phyloP scores from a whole-genome alignment of 2,888 invertebrate species.

The Acrobeloides nanus region DNA sequence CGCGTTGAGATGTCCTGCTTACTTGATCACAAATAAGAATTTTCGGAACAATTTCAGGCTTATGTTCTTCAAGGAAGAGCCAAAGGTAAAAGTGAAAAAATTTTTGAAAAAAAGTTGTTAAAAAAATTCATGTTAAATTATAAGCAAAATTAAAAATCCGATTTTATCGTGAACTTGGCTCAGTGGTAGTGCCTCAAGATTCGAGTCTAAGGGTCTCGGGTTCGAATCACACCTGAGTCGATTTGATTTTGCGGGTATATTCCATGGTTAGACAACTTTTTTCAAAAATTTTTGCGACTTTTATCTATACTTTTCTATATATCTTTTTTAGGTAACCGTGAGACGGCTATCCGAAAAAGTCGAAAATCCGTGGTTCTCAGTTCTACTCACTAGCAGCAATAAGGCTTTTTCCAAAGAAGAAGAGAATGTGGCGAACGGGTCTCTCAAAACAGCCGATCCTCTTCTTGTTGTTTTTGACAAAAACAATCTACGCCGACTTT shows the following conservation, averaged over 20 bases:
- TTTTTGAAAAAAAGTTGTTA: neutral
- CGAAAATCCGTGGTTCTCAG: slow-evolving; percentile 35
- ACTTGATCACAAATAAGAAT: slow-evolving; percentile 44
- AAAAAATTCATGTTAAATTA: neutral
- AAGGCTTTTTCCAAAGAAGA: slow-evolving; percentile 2
- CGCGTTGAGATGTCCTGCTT: slow-evolving; percentile 49
- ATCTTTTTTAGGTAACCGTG: slow-evolving; percentile 2
- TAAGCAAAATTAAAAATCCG: neutral
- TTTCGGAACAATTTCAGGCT: slow-evolving; percentile 42
- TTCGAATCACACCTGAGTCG: no score
- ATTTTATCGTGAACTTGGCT: no score
- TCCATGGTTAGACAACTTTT: slow-evolving; percentile 3
- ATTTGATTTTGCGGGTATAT: neutral
- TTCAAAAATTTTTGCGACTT: slow-evolving; percentile 9
- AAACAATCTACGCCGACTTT: slow-evolving; percentile 12
- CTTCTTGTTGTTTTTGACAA: slow-evolving; percentile 14
- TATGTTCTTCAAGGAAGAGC: slow-evolving; percentile 16
- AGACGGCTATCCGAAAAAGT: slow-evolving; percentile 14
- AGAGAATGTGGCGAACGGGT: neutral
- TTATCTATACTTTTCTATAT: neutral
- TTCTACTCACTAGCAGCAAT: slow-evolving; percentile 23
- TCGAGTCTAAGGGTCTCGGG: no score
- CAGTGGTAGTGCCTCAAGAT: no score
- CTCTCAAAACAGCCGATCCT: no score
- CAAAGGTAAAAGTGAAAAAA: slow-evolving; percentile 10